Conservation (phyloP, 1,140 invertebrate species). For the Bombus fervidus region DNA sequence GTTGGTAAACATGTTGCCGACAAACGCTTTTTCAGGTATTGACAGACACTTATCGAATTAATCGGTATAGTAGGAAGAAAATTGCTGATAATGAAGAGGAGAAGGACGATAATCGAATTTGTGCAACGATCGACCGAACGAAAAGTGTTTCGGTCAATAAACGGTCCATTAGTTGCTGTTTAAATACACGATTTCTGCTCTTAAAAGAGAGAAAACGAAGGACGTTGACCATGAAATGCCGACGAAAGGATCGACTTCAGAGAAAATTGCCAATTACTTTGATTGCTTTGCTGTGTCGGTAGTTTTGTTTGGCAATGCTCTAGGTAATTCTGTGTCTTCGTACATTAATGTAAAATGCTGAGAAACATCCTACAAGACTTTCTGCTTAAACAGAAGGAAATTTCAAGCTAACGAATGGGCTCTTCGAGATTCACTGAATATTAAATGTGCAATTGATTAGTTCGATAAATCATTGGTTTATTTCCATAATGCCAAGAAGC, state of each 20-base stretch:
- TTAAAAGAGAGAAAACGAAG: constrained; percentile 44
- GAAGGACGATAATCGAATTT: constrained; percentile 62
- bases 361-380: constrained; percentile 3
- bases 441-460: background rate
- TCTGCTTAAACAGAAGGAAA: background rate
- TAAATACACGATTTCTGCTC: constrained; percentile 63
- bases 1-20: background rate
- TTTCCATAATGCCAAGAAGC: background rate
- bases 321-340: background rate
- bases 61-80: background rate
- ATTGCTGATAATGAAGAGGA: constrained; percentile 52
- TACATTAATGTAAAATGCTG: constrained; percentile 24
- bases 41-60: constrained; percentile 17
- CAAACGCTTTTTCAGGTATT: background rate
- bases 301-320: constrained; percentile 14
- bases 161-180: constrained; percentile 64
- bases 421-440: background rate
- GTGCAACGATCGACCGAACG: constrained; percentile 45
- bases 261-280: constrained; percentile 66
- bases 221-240: constrained; percentile 51
- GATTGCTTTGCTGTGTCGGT: constrained; percentile 38
- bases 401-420: background rate
- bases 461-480: background rate
- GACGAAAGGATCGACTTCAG: constrained; percentile 57
- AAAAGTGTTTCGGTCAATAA: constrained; percentile 66